Base-by-base conservation (phyloP, 2,113 vertebrate species). In the Chamaea fasciata region DNA sequence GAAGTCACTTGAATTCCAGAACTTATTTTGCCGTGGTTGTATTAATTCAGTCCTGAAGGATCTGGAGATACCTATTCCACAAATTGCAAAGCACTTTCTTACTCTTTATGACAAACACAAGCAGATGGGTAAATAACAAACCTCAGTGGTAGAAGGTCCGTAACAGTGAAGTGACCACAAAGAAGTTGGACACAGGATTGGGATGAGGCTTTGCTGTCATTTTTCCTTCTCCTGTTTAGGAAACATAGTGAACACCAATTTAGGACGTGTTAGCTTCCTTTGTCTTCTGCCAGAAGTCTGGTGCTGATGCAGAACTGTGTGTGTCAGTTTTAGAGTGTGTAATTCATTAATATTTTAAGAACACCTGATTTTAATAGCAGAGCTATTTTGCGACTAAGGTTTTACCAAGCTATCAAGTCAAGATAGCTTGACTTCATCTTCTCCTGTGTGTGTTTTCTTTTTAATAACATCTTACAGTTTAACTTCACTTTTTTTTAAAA, bases 261-360 rank as follows among this genome's bases (percentile, higher is more conserved):
- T 50, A 41, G 46, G 46, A 57, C 0, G 0, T 4, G 1, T 27
- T 52, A 24, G 7, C 35, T 70, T 42, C 13, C 18, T 62, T 67
- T 50, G 11, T 59, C 49, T 87, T 3, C 44, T 83, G 33, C 64
- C 17, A 59, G 3, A 35, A 47, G 37, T n/a, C n/a, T 83, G 52
- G 47, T 71, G 55, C 41, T 60, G 44, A n/a, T 73, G 59, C 26
- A 73, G 33, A 44, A 24, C 44, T 84, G 22, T 57, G n/a, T 86
- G 31, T 91, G 22, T 47, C 62, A 79, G 37, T 37, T 55, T 70
- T 23, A 56, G 47, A 69, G 35, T 35, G 42, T 60, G 21, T 39
- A 68, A 23, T 21, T 80, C 33, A 55, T 52, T 78, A 67, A n/a
- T 87, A 31, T 59, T 9, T 73, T 63, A 42, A 24, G 55, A 60